Evolutionary conservation across 2,888 invertebrate genomes (phyloP), one percentile per base, ranked within the genome.

Genomic region (Drosophila trichaetosa): DNA sequence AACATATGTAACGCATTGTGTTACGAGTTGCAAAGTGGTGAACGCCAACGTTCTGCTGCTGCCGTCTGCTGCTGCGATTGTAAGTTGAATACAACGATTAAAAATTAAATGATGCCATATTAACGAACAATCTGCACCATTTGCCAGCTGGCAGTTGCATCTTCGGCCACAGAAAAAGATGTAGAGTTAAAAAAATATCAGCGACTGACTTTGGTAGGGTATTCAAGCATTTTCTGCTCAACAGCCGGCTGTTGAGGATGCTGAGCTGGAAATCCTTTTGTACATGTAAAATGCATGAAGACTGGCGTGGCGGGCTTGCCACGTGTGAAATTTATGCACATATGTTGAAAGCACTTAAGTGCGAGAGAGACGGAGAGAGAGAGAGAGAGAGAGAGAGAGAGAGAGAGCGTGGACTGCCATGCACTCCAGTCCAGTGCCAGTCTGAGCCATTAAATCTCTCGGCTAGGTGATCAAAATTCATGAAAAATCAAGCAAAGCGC

Each of bases 271-370:
- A 87, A 80, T 82, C 88, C 82, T 82, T 80, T 73, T 75, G 81
- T 79, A 79, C 74, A 89, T 86, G 80, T 85, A 73, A 89, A 86
- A 90, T 87, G 81, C 83, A 87, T 88, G 73, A 77, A 58, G 78
- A 59, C 53, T 65, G 82, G 70, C 57, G 54, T 46, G 61, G 56
- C 61, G 49, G 67, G 52, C 75, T 75, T 73, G 81, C 78, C 79
- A 87, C 87, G 87, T 89, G 87, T 89, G 87, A 87, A 90, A 90
- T 87, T 88, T 90, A 90, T 87, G 87, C 87, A 75, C 87, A 88
- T 90, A 88, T 88, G 89, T 79, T 84, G 89, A 80, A 82, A 79
- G 71, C 87, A 81, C 79, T 86, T 86, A 76, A 38, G 60, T 34
- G 49, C 18, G 49, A 49, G 2, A 11, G 49, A 10, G 18, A 27